Evolutionary conservation across 2,113 vertebrate species (phyloP), one percentile per base, ranked within the genome.

Genomic region (Morone chrysops): DNA sequence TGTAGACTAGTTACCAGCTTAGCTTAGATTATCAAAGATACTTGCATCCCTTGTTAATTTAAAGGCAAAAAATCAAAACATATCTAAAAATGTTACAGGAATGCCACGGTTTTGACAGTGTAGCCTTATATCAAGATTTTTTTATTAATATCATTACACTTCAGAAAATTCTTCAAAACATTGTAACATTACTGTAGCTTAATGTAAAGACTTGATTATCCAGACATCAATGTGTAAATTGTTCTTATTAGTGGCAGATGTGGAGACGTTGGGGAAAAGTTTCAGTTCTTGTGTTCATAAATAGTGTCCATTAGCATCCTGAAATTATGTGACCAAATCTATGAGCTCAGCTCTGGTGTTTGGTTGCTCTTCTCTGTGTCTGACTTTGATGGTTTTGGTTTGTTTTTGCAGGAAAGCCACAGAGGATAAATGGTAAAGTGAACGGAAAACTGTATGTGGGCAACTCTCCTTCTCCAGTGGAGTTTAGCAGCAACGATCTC

Each of bases 391-490:
- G 38, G 16, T 59, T 47, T 41, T 54, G 22, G 18, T 50, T 75
- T 51, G 0, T 41, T 69, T 89, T 68, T 70, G 9, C 92, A 99
- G 98, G 97, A 61, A 97, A 97, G 74, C 97, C 97, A 2, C 98
- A 99, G 92, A 95, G 98, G 82, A 97, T 98, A 86, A 99, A 99
- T 0, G 98, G 98, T 45, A 99, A 99, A 89, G 94, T 99, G 51
- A 94, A 95, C 40, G 98, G 97, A 59, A 95, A 90, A 67, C 91
- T 99, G 50, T 96, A 94, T 10, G 95, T 99, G 5, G 97, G 97
- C 5, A 92, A 72, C 75, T 96, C 94, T 66, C 95, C 94, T 0
- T 47, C 92, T 47, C 96, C 96, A 0, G 47, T 97, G 36, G 80
- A 87, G 47, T 97, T 99, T 10, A 95, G 88, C 80, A 94, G 96